phyloP scores from a whole-genome alignment of 2,113 vertebrate genomes.

The Austrofundulus limnaeus region DNA sequence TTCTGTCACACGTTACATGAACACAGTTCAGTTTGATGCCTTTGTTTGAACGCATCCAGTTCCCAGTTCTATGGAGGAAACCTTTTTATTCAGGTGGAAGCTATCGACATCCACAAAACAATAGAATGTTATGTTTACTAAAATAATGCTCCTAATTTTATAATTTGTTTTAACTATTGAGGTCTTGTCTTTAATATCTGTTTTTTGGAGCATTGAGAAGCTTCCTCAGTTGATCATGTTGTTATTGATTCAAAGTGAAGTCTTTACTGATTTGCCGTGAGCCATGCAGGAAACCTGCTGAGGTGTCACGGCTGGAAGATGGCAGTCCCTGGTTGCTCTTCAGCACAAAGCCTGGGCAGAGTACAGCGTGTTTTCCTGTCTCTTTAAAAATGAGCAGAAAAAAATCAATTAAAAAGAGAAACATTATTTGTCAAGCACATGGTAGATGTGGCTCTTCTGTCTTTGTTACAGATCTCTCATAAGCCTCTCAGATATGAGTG shows the following conservation, averaged over 20 bases:
- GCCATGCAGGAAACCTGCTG: constrained; percentile 61
- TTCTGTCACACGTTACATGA: too few relatives aligned
- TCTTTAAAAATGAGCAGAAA: constrained; percentile 52
- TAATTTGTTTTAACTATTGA: not conserved
- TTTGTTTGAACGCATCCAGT: not conserved
- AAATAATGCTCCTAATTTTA: too few relatives aligned
- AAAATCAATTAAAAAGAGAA: constrained; percentile 67
- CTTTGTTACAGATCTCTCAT: constrained; percentile 47
- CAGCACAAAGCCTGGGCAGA: constrained; percentile 42
- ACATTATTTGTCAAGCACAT: constrained; percentile 60
- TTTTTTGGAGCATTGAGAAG: constrained; percentile 13
- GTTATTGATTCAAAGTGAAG: constrained; percentile 66
- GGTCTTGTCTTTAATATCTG: not conserved
- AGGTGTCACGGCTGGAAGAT: constrained; percentile 54
- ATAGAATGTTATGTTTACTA: too few relatives aligned
- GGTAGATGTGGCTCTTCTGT: constrained; percentile 36
- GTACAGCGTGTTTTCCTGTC: constrained; percentile 34
- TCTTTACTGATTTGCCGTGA: constrained; percentile 60
- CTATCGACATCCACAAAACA: too few relatives aligned
- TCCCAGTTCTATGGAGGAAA: not conserved
- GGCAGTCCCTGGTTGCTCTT: constrained; percentile 58
- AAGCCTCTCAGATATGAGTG: constrained; percentile 30
- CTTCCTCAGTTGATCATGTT: constrained; percentile 42
- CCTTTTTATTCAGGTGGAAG: too few relatives aligned
- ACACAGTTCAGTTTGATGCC: not conserved